Percentiles rank a stretch among this genome's conserved stretches.
phyloP scores from a whole-genome alignment of 2,797 vertebrate genomes.

The Acanthurus tractus region DNA sequence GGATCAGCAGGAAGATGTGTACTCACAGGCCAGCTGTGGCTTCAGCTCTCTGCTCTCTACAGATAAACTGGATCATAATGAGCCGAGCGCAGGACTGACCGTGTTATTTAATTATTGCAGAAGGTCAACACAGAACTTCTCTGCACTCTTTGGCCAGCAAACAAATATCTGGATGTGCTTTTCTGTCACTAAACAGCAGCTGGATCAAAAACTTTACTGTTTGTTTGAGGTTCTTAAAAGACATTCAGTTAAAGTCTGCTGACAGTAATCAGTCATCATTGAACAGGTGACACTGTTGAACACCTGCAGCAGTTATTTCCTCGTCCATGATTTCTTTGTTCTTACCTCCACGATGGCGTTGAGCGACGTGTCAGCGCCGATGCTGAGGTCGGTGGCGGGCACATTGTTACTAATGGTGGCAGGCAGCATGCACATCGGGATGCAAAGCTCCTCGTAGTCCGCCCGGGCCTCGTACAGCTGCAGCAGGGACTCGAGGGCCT shows the following conservation, averaged over 20 bases:
- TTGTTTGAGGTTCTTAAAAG: too few relatives aligned
- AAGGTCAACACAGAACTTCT: not conserved
- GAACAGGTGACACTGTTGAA: too few relatives aligned
- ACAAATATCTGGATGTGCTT: too few relatives aligned
- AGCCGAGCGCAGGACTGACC: too few relatives aligned
- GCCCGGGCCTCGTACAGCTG: slow-evolving; percentile 86
- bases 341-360: slow-evolving; percentile 95
- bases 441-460: slow-evolving; percentile 88
- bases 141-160: not conserved
- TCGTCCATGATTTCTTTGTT: not conserved
- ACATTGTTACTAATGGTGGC: slow-evolving; percentile 96
- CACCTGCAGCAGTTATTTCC: too few relatives aligned
- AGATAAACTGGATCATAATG: not conserved
- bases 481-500: slow-evolving; percentile 90
- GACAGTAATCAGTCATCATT: too few relatives aligned
- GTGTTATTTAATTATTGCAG: too few relatives aligned
- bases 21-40: slow-evolving; percentile 30
- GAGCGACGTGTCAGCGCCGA: slow-evolving; percentile 92
- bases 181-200: too few relatives aligned
- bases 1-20: not conserved
- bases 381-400: slow-evolving; percentile 91
- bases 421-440: slow-evolving; percentile 92
- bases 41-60: not conserved
- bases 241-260: too few relatives aligned
- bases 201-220: too few relatives aligned